Percentiles rank a stretch among this genome's conserved stretches.
phyloP scores from a whole-genome alignment of 2,113 vertebrate genomes.

The Eulemur macaco region DNA sequence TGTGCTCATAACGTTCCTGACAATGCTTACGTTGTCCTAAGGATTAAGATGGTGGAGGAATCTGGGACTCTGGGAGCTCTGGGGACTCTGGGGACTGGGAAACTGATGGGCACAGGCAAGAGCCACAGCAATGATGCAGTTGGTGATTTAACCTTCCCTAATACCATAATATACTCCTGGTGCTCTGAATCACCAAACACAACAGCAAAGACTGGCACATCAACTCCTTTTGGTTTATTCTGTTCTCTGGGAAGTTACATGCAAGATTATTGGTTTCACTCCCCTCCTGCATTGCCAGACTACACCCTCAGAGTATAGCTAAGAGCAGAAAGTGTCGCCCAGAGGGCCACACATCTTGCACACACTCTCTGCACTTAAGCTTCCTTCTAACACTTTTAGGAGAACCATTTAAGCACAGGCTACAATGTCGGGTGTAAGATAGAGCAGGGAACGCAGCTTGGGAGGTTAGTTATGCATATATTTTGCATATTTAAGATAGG shows the following conservation, averaged over 20 bases:
- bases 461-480: slow-evolving; percentile 73
- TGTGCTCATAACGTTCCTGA: neutral
- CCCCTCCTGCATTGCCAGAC: neutral
- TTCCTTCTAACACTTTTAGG: slow-evolving; percentile 21
- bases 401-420: slow-evolving; percentile 55
- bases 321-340: neutral
- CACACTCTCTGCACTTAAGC: neutral
- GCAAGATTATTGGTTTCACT: neutral
- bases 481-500: slow-evolving; percentile 68
- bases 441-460: slow-evolving; percentile 51
- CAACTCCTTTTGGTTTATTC: neutral
- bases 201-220: neutral
- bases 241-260: neutral
- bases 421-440: slow-evolving; percentile 49
- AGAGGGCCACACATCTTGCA: neutral
- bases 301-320: neutral
- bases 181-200: neutral
- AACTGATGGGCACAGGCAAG: neutral
- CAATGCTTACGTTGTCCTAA: neutral
- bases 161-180: neutral
- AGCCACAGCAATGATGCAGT: neutral
- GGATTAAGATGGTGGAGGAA: neutral
- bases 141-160: neutral
- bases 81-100: neutral
- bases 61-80: neutral